phyloP scores from a whole-genome alignment of 2,797 vertebrate species.

The Sebastes matsubarae region DNA sequence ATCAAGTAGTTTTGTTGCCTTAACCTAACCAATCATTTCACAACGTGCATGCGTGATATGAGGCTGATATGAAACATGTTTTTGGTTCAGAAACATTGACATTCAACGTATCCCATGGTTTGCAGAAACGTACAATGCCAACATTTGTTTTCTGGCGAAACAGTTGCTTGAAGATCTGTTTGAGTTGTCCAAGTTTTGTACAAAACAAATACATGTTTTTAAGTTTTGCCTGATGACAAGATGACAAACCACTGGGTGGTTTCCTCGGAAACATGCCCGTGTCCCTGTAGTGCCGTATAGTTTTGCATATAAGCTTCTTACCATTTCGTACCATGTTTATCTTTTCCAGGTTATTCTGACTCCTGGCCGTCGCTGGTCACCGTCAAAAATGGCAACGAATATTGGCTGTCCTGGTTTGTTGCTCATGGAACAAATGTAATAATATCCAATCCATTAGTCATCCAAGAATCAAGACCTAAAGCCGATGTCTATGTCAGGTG shows the following conservation, averaged over 20 bases:
- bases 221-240: neutral
- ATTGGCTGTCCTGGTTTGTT: constrained; percentile 60
- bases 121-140: too few species aligned
- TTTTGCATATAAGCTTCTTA: neutral
- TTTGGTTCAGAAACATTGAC: too few species aligned
- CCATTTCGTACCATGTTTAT: neutral
- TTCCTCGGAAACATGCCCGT: too few species aligned
- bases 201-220: neutral
- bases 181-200: neutral
- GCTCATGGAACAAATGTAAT: neutral
- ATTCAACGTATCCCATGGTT: too few species aligned
- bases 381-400: neutral
- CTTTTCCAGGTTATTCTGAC: constrained; percentile 26
- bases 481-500: constrained; percentile 71
- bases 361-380: constrained; percentile 56
- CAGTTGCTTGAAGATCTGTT: neutral
- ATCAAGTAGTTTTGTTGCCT: too few species aligned
- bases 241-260: neutral
- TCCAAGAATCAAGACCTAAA: neutral
- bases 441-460: constrained; percentile 22
- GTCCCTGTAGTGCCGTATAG: neutral
- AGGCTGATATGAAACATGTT: too few species aligned
- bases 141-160: too few species aligned
- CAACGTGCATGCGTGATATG: too few species aligned
- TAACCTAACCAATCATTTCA: too few species aligned